Conservation (phyloP, 1,140 invertebrate genomes). For the Drosophila nannoptera region DNA sequence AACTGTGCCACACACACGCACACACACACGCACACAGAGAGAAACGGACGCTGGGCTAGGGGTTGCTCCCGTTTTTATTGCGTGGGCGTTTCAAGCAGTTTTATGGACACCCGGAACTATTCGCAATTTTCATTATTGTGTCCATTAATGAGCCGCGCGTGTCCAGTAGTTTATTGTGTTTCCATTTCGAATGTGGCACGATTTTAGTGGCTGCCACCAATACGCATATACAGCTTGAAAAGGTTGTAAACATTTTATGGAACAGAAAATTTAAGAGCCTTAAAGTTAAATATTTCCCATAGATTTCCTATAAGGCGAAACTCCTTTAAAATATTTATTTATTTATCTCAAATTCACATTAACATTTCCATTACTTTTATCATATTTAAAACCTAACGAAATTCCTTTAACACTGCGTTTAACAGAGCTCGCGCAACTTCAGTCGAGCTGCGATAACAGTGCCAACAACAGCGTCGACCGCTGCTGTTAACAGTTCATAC, state of each 20-base stretch:
- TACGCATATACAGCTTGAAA: too few relatives aligned
- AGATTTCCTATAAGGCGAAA: too few relatives aligned
- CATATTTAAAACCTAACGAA: neutral
- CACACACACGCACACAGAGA: constrained; percentile 17
- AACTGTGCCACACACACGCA: constrained; percentile 47
- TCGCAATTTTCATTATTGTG: constrained; percentile 58
- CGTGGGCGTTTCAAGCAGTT: constrained; percentile 63
- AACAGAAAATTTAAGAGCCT: neutral
- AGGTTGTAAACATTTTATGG: too few relatives aligned
- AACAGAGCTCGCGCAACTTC: constrained; percentile 1
- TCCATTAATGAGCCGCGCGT: constrained; percentile 49
- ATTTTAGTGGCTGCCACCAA: neutral
- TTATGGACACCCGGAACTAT: constrained; percentile 61
- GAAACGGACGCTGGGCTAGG: constrained; percentile 34
- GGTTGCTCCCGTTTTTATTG: constrained; percentile 56
- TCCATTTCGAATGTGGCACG: neutral
- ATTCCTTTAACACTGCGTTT: neutral
- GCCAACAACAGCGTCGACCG: constrained; percentile 18
- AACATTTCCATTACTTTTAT: neutral
- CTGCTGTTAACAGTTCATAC: constrained; percentile 36
- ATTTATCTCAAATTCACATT: neutral
- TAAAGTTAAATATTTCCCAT: neutral
- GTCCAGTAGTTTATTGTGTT: constrained; percentile 40
- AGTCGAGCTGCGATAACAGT: constrained; percentile 5
- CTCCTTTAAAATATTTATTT: too few relatives aligned